These are phyloP conservation scores for Teleiodes luculella DNA, from an alignment of 2,888 invertebrate genomes.

Conservation along the genomic window DNA sequence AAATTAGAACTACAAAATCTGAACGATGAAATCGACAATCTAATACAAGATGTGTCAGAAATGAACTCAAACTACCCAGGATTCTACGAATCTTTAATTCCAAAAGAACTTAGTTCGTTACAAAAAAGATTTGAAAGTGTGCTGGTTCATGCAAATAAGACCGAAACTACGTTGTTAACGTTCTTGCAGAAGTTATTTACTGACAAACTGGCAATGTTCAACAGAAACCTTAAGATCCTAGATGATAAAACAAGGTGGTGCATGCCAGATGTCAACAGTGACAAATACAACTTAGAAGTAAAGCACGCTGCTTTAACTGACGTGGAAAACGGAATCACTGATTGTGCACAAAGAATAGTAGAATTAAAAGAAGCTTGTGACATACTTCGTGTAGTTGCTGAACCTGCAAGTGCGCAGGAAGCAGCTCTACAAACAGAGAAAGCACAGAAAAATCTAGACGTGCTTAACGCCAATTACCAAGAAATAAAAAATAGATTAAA, in stretches of 20 bases:
- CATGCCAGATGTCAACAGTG: conserved; percentile 91
- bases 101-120: conserved; percentile 90
- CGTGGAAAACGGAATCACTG: conserved; percentile 84
- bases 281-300: conserved; percentile 94
- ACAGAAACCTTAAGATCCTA: conserved; percentile 87
- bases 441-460: conserved; percentile 84
- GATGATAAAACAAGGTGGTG: conserved; percentile 96
- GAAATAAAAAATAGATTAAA: conserved; percentile 84
- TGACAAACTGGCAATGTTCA: conserved; percentile 89
- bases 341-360: conserved; percentile 82
- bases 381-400: conserved; percentile 85
- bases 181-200: conserved; percentile 92
- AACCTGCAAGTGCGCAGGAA: conserved; percentile 82
- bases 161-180: conserved; percentile 85
- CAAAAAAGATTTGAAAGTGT: conserved; percentile 91
- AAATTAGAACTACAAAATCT: conserved; percentile 84
- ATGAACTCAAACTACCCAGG: conserved; percentile 87
- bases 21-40: conserved; percentile 82
- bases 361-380: conserved; percentile 85
- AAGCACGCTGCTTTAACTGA: conserved; percentile 90
- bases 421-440: conserved; percentile 84
- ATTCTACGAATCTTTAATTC: conserved; percentile 86
- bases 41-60: conserved; percentile 83
- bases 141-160: conserved; percentile 87
- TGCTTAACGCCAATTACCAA: conserved; percentile 82